Base-by-base conservation (phyloP, 2,113 vertebrate genomes). In the Setophaga petechia region DNA sequence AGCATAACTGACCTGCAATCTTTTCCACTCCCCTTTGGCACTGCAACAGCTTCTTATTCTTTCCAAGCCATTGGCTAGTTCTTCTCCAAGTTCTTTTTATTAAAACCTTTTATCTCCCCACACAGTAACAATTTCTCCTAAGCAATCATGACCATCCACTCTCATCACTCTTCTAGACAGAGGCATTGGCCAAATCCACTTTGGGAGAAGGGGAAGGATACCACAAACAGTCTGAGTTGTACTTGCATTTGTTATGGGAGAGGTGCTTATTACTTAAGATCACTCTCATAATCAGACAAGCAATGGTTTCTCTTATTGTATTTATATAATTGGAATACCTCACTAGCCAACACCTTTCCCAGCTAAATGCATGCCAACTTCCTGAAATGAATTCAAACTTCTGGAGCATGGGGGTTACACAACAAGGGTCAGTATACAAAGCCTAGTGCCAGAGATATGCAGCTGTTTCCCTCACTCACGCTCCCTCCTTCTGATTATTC, bases 391-490 rank as follows among this genome's bases (percentile, higher is more conserved):
- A 94, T 73, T 87, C 95, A 84, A 71, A 59, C 46, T 95, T 80
- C 68, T 78, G 87, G 82, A 84, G 82, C 73, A 92, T 3, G 6
- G 77, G 95, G 86, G 95, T 91, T 94, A 94, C 80, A 93, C 91
- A 95, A 95, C 84, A 79, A 51, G 41, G 93, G 96, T 93, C 95
- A 95, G 94, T 59, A 82, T 81, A 95, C 91, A 94, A 97, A 97
- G 74, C 33, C n/a, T 41, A 62, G 63, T 84, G 86, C 97, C 93
- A 89, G 78, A 96, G 81, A 89, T 12, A 71, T 37, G 87, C 98
- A 98, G 97, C 97, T 98, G 97, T 92, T 96, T 96, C 97, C 71
- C 96, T 98, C 97, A 97, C 94, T 98, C 98, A 98, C 89, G 67
- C 39, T 84, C 65, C 73, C 96, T 97, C 96, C 94, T 84, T 84